A percentile compares a stretch with the other conserved stretches of the same genome.
Evolutionary conservation across 2,888 invertebrate genomes (phyloP).

Genomic region (Folsomia manolachei): DNA sequence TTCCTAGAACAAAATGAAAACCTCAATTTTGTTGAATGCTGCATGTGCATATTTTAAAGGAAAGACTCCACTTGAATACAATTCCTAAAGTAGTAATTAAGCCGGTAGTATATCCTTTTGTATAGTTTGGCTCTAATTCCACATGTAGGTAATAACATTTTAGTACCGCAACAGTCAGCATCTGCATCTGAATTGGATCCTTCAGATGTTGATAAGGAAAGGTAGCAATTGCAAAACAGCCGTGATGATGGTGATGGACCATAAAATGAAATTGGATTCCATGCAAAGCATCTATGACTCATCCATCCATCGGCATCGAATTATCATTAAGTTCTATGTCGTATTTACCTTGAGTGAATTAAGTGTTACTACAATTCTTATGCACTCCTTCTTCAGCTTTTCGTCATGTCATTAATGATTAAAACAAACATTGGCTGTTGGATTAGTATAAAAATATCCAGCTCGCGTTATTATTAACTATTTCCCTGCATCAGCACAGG

Average conservation of each 20-base stretch:
- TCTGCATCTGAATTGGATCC: slow-evolving; percentile 5
- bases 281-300: not conserved
- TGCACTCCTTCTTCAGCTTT: not conserved
- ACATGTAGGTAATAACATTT: not conserved
- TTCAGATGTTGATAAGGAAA: slow-evolving; percentile 10
- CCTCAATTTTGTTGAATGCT: not conserved
- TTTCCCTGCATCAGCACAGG: too few relatives aligned
- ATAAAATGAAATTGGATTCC: not conserved
- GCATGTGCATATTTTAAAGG: not conserved
- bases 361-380: not conserved
- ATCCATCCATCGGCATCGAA: slow-evolving; percentile 6
- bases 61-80: not conserved
- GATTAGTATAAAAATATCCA: not conserved
- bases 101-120: not conserved
- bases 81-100: slow-evolving; percentile 9
- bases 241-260: slow-evolving; percentile 1
- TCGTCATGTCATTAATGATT: slow-evolving; percentile 4
- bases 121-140: not conserved
- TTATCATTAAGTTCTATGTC: not conserved
- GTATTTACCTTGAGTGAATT: not conserved
- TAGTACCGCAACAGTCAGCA: not conserved
- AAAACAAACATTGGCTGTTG: slow-evolving; percentile 2
- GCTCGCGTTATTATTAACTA: too few relatives aligned
- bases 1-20: not conserved
- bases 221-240: not conserved